phyloP scores from a whole-genome alignment of 2,113 vertebrate genomes.

The Pseudolaguvia tuberculata region DNA sequence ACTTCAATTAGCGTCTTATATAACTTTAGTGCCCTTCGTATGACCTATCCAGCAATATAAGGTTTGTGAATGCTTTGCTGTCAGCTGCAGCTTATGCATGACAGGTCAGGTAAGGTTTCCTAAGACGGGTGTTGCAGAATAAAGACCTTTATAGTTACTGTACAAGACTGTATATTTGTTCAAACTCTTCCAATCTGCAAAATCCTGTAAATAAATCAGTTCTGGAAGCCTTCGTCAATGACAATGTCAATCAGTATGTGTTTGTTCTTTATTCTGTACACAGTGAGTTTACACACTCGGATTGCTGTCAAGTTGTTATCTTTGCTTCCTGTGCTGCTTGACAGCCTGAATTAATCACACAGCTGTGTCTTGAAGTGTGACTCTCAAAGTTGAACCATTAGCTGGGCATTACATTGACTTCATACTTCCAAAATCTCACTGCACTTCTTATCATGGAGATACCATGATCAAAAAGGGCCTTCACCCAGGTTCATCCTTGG shows the following conservation, averaged over 20 bases:
- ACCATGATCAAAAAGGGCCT: too few species aligned
- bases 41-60: neutral
- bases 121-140: neutral
- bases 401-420: neutral
- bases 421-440: neutral
- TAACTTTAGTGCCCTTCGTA: neutral
- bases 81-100: neutral
- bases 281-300: neutral
- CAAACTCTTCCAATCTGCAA: constrained; percentile 10
- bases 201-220: neutral
- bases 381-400: neutral
- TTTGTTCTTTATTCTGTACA: constrained; percentile 22
- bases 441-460: constrained; percentile 2
- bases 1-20: neutral
- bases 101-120: neutral
- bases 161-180: neutral
- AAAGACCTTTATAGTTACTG: neutral
- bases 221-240: constrained; percentile 22
- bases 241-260: neutral
- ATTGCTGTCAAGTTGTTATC: constrained; percentile 26
- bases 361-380: constrained; percentile 20
- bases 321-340: constrained; percentile 12
- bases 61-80: neutral
- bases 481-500: too few species aligned
- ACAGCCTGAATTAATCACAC: constrained; percentile 29